Percentiles rank a stretch among this genome's conserved stretches.
Evolutionary conservation across 2,113 vertebrate species (phyloP).

Genomic region (Fulica atra): DNA sequence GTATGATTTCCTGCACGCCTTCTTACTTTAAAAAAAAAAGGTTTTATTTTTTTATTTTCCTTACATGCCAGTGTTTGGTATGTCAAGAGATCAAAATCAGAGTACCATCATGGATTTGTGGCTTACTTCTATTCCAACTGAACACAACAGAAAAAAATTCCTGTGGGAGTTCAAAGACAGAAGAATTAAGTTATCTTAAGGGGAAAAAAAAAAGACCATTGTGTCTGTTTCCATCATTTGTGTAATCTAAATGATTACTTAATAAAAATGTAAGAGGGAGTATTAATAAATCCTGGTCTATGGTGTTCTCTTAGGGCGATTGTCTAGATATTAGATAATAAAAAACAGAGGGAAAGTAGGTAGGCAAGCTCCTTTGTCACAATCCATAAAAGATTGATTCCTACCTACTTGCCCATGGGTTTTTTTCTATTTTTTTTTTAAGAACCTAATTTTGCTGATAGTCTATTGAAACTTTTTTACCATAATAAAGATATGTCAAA

Average conservation of each 20-base stretch:
- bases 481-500: neutral
- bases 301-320: neutral
- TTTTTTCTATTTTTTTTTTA: neutral
- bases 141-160: neutral
- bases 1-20: neutral
- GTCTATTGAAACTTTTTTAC: neutral
- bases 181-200: neutral
- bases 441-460: neutral
- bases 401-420: neutral
- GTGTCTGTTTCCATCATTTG: neutral
- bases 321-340: conserved; percentile 7
- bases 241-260: neutral
- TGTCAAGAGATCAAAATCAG: neutral
- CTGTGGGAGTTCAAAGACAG: neutral
- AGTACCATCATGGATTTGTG: neutral
- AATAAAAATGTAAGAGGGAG: neutral
- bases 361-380: neutral
- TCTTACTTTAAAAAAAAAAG: neutral
- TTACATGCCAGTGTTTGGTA: neutral
- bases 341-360: neutral
- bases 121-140: neutral
- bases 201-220: neutral
- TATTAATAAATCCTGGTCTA: conserved; percentile 3
- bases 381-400: neutral
- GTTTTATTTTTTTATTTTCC: neutral